A percentile compares a stretch with the other conserved stretches of the same genome.
These are phyloP conservation scores for Peromyscus eremicus DNA, from an alignment of 2,797 vertebrate genomes.

Conservation along the genomic window DNA sequence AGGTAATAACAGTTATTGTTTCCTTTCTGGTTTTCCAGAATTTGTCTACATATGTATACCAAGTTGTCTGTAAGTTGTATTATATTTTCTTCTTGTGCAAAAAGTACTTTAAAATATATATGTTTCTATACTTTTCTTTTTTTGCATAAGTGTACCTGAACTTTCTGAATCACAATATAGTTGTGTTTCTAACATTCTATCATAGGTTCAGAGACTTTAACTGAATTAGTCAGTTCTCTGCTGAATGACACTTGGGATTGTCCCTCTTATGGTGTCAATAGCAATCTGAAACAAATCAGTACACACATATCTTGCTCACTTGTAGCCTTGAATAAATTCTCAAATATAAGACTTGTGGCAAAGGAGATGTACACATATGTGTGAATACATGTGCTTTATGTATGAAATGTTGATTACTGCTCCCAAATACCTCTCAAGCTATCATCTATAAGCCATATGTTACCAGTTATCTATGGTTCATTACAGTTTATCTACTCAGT, in stretches of 20 bases:
- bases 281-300: constrained; percentile 19
- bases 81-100: neutral
- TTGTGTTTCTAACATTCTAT: neutral
- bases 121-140: neutral
- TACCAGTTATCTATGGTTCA: neutral
- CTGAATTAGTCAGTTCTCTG: constrained; percentile 35
- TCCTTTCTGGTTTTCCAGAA: neutral
- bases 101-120: neutral
- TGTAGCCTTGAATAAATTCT: constrained; percentile 35
- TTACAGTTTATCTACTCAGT: neutral
- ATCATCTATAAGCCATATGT: neutral
- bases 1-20: neutral
- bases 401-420: neutral
- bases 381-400: neutral
- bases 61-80: neutral
- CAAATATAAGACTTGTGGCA: neutral
- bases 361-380: neutral
- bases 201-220: neutral
- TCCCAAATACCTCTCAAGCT: neutral
- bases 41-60: neutral
- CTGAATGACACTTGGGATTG: neutral
- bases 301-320: neutral
- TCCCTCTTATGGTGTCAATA: neutral
- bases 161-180: neutral
- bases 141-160: neutral